Evolutionary conservation across 1,140 invertebrate species (phyloP).

Genomic region (Drosophila mauritiana): DNA sequence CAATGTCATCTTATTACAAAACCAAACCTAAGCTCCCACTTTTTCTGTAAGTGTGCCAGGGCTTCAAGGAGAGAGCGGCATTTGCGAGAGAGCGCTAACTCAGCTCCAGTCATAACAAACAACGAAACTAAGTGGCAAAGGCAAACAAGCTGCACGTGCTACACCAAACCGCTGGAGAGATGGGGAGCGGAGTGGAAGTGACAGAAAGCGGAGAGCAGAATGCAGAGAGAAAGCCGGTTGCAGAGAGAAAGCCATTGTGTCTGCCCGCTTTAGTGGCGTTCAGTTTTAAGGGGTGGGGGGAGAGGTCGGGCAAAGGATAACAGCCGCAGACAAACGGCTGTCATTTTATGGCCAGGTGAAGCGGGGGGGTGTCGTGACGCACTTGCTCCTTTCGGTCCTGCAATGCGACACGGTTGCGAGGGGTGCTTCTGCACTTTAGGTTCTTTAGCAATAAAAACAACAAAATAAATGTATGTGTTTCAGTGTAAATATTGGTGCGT

Average conservation of each 20-base stretch:
- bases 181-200: background rate
- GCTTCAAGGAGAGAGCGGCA: slow-evolving; percentile 11
- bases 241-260: slow-evolving; percentile 27
- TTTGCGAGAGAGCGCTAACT: slow-evolving; percentile 25
- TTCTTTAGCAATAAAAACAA: background rate
- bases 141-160: slow-evolving; percentile 73
- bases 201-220: background rate
- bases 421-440: background rate
- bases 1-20: no score
- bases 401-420: slow-evolving; percentile 41
- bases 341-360: slow-evolving; percentile 15
- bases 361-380: slow-evolving; percentile 46
- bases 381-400: slow-evolving; percentile 50
- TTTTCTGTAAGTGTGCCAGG: slow-evolving; percentile 5
- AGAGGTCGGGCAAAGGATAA: slow-evolving; percentile 1
- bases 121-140: slow-evolving; percentile 67
- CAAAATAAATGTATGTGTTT: no score
- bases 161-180: slow-evolving; percentile 1
- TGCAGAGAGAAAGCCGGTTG: slow-evolving; percentile 7
- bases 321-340: slow-evolving; percentile 28
- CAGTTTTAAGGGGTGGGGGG: background rate
- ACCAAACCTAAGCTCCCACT: no score
- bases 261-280: slow-evolving; percentile 22
- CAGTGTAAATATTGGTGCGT: background rate
- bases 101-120: slow-evolving; percentile 71